phyloP scores from a whole-genome alignment of 2,113 vertebrate genomes.

The Anhinga rufa region DNA sequence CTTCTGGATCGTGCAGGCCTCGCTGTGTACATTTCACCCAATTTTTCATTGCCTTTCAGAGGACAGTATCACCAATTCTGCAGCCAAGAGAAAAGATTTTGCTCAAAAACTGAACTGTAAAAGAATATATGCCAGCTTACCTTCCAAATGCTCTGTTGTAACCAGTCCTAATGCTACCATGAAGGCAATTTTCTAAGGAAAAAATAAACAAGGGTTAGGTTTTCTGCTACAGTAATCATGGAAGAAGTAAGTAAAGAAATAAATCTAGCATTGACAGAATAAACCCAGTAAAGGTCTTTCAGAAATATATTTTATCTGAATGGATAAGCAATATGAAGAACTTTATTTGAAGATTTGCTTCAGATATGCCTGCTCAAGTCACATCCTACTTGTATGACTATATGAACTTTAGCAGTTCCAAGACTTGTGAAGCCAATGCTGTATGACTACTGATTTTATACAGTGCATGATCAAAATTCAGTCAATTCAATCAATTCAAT shows the following conservation, averaged over 20 bases:
- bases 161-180: slow-evolving; percentile 97
- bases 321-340: not conserved
- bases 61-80: not conserved
- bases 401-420: not conserved
- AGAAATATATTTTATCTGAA: not conserved
- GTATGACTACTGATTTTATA: not conserved
- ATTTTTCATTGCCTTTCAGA: not conserved
- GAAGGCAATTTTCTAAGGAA: slow-evolving; percentile 93
- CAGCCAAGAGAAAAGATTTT: not conserved
- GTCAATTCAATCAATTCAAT: not conserved
- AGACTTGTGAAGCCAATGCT: not conserved
- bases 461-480: not conserved
- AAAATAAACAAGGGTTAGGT: not conserved
- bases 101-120: not conserved
- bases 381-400: not conserved
- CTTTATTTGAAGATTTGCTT: not conserved
- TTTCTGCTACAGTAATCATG: not conserved
- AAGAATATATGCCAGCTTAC: slow-evolving; percentile 69
- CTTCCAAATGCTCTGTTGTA: slow-evolving; percentile 94
- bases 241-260: not conserved
- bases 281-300: not conserved
- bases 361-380: not conserved
- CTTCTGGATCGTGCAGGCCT: too few relatives aligned
- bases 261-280: not conserved
- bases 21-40: not conserved